phyloP scores from a whole-genome alignment of 2,113 vertebrate genomes.

The Catharus minimus region DNA sequence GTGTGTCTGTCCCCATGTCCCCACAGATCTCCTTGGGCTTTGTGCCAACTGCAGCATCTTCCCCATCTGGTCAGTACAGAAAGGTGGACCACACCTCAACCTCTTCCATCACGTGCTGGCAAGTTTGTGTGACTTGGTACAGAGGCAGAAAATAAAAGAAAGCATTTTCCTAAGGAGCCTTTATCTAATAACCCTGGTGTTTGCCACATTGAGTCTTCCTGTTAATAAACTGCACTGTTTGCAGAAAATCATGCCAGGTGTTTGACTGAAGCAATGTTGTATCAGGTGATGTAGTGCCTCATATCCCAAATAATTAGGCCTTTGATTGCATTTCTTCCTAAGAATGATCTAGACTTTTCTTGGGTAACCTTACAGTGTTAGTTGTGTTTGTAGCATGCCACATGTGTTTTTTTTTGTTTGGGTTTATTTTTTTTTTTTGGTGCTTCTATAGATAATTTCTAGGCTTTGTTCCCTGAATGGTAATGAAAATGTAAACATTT shows the following conservation, averaged over 20 bases:
- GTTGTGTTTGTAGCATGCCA: background rate
- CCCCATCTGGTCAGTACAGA: constrained; percentile 35
- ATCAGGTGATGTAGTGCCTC: background rate
- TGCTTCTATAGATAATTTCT: background rate
- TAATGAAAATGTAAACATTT: background rate
- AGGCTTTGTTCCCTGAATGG: background rate
- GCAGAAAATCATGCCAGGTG: background rate
- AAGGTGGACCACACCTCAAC: constrained; percentile 1
- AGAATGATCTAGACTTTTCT: background rate
- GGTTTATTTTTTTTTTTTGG: background rate
- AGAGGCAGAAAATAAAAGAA: background rate
- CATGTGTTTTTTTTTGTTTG: too few relatives aligned
- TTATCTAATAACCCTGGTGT: background rate
- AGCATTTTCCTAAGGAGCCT: background rate
- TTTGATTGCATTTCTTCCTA: background rate
- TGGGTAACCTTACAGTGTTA: background rate
- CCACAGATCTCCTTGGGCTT: constrained; percentile 40
- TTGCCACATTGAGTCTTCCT: background rate
- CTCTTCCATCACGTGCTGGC: background rate
- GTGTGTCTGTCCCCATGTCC: background rate
- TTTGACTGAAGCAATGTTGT: background rate
- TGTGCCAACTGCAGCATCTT: background rate
- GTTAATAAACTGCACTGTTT: background rate
- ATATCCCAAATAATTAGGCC: background rate
- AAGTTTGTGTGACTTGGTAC: background rate